Conservation (phyloP, 2,888 invertebrate species). For the Leucoma salicis region DNA sequence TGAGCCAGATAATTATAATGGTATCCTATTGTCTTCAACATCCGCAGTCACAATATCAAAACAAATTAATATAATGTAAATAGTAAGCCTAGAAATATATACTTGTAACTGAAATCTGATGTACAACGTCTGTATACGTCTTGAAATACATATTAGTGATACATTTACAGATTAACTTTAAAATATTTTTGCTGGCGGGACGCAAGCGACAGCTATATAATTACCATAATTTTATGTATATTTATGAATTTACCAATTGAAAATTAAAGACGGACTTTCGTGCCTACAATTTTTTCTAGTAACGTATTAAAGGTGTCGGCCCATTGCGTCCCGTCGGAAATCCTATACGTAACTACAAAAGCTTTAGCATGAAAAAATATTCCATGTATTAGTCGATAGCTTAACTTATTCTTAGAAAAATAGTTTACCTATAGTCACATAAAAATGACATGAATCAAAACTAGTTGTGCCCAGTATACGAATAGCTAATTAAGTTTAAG, state of each 20-base stretch:
- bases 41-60: slow-evolving; percentile 33
- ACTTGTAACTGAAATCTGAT: slow-evolving; percentile 73
- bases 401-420: slow-evolving; percentile 79
- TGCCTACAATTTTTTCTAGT: slow-evolving; percentile 36
- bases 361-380: slow-evolving; percentile 76
- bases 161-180: slow-evolving; percentile 51
- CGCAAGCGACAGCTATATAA: slow-evolving; percentile 31
- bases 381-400: slow-evolving; percentile 80
- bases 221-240: slow-evolving; percentile 31
- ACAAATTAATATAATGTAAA: slow-evolving; percentile 53
- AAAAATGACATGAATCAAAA: slow-evolving; percentile 80
- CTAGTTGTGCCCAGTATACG: slow-evolving; percentile 83
- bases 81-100: slow-evolving; percentile 56
- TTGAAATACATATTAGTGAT: slow-evolving; percentile 57
- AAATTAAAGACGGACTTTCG: slow-evolving; percentile 31
- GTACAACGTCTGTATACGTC: slow-evolving; percentile 81
- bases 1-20: too few species aligned
- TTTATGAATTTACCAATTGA: slow-evolving; percentile 31
- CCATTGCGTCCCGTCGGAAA: slow-evolving; percentile 50
- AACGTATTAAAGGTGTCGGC: slow-evolving; percentile 23
- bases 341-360: slow-evolving; percentile 76
- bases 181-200: slow-evolving; percentile 47
- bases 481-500: slow-evolving; percentile 75
- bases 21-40: slow-evolving; percentile 15
- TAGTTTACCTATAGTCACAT: slow-evolving; percentile 80